Evolutionary conservation across 2,797 vertebrate species (phyloP).

Genomic region (Yasuhikotakia modesta): DNA sequence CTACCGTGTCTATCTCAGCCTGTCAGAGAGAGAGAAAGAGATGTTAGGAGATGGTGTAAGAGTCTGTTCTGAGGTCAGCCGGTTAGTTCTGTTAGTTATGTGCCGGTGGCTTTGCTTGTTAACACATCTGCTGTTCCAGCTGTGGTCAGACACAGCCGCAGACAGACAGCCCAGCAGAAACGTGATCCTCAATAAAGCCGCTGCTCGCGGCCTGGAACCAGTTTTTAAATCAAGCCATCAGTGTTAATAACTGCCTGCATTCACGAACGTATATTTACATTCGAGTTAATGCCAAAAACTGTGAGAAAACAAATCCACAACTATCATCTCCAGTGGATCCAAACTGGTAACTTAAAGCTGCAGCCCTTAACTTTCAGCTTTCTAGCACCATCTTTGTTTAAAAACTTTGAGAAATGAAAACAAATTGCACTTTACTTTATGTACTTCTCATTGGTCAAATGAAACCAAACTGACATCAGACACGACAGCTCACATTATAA

Average conservation of each 20-base stretch:
- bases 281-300: conserved; percentile 22
- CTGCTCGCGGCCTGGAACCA: conserved; percentile 46
- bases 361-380: no score
- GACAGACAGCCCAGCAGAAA: conserved; percentile 53
- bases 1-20: conserved; percentile 86
- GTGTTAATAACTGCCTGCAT: conserved; percentile 50
- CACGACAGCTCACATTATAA: no score
- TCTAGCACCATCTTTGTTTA: no score
- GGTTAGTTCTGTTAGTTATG: conserved; percentile 35
- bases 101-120: conserved; percentile 48
- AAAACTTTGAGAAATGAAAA: no score
- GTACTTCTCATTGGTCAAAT: no score
- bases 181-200: conserved; percentile 70
- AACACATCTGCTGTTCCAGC: conserved; percentile 59
- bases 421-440: no score
- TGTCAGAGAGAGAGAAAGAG: conserved; percentile 58
- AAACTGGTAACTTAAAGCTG: neutral
- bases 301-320: neutral
- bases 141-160: conserved; percentile 63
- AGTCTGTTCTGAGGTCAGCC: conserved; percentile 22
- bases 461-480: no score
- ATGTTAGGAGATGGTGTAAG: neutral
- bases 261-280: conserved; percentile 55
- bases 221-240: conserved; percentile 53
- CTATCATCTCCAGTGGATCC: neutral